These are phyloP conservation scores for Calliopsis andreniformis DNA, from an alignment of 1,140 invertebrate species.

Conservation along the genomic window DNA sequence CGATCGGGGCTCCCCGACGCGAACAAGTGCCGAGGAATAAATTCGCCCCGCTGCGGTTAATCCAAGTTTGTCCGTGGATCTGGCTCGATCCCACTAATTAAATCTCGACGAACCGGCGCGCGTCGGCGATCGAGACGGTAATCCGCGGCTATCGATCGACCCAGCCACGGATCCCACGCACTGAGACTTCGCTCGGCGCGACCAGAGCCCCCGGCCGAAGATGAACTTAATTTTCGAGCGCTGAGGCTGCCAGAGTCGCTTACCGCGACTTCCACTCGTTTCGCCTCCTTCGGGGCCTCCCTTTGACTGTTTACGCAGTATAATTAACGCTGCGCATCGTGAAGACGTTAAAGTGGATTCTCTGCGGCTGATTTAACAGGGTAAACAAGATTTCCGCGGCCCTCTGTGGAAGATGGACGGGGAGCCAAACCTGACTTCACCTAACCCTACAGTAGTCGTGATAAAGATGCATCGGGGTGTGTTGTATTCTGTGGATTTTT, in stretches of 20 bases:
- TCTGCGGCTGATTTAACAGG: constrained; percentile 41
- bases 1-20: background rate
- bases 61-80: background rate
- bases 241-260: background rate
- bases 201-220: background rate
- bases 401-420: background rate
- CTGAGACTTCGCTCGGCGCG: background rate
- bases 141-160: background rate
- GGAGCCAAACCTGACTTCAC: too few species aligned
- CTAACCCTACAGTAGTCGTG: too few species aligned
- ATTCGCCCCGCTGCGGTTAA: background rate
- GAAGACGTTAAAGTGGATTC: constrained; percentile 50
- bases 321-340: constrained; percentile 43
- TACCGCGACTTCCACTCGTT: constrained; percentile 33
- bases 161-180: constrained; percentile 1
- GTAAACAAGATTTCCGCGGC: constrained; percentile 41
- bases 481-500: too few species aligned
- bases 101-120: constrained; percentile 6
- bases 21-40: constrained; percentile 16
- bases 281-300: constrained; percentile 34
- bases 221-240: constrained; percentile 51
- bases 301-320: constrained; percentile 53
- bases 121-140: background rate
- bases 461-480: too few species aligned
- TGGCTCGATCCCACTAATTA: constrained; percentile 42